Evolutionary conservation across 92 coral and sea anemone species (phyloP), one percentile per base, ranked within the genome.

Genomic region (Paragorgia papillata): DNA sequence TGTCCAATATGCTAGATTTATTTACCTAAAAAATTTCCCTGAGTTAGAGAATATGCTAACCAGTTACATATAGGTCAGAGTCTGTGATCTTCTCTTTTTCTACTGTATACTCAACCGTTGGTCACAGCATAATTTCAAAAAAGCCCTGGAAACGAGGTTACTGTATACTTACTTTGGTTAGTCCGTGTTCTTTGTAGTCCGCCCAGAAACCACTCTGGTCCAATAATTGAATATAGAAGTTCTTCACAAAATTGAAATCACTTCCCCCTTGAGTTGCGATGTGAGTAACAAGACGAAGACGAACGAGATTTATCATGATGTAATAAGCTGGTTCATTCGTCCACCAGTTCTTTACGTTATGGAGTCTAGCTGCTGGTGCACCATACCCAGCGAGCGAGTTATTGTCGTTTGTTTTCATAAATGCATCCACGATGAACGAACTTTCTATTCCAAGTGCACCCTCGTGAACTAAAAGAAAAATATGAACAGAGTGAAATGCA

Each of bases 191-290:
- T 14, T 21, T 24, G 30, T 64, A 37, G n/a, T 19, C 51, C 22
- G 14, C 12, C 43, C 43, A 21, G 12, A 49, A 19, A 19, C 71
- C 71, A n/a, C 48, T 29, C 29, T 37, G 30, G 4, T 0, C 48
- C 26, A 8, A 15, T 9, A 64, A 37, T n/a, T 15, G 43, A 12
- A 64, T 28, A 12, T 22, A 64, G 39, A 35, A 64, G 15, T 1
- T 1, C 51, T 35, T 8, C 53, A 64, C 71, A 64, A 20, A 34
- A 0, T 37, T 7, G 28, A 2, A 9, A 21, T 37, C 22, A 40
- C 28, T 34, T 37, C 71, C 71, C 43, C 71, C 51, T 64, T 64
- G 71, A 18, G 54, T 64, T 0, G 71, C 43, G 71, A 64, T 64
- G 10, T 64, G 71, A 1, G 71, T 64, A 12, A 64, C 39, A 8